phyloP scores from a whole-genome alignment of 2,888 invertebrate species.

The Balanococcus diminutus region DNA sequence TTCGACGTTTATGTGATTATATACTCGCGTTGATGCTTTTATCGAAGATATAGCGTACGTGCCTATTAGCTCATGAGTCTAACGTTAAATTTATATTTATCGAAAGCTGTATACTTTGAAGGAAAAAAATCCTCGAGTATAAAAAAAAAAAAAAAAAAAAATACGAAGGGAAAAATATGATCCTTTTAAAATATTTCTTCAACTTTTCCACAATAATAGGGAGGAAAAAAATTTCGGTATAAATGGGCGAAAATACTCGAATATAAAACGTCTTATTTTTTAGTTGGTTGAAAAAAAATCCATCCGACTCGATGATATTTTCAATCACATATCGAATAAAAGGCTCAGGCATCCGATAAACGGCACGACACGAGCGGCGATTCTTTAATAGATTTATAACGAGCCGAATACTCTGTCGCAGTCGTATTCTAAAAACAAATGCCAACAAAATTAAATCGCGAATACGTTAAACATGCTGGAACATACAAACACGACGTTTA shows the following conservation, averaged over 20 bases:
- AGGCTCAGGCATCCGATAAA: not conserved
- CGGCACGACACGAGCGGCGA: no score
- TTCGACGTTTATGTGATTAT: not conserved
- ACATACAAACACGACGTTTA: not conserved
- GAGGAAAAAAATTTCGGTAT: not conserved
- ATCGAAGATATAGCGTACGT: not conserved
- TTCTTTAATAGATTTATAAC: constrained; percentile 16
- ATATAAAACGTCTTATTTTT: not conserved
- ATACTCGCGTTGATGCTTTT: not conserved
- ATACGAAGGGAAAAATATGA: not conserved
- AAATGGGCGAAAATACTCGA: not conserved
- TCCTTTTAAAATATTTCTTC: not conserved
- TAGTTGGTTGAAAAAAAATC: not conserved
- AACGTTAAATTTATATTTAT: not conserved
- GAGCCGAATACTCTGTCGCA: not conserved
- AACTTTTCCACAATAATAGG: not conserved
- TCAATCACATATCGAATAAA: constrained; percentile 17
- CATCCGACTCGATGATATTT: not conserved
- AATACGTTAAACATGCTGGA: not conserved
- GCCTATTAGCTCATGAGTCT: not conserved
- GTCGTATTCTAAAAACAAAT: not conserved
- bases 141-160: not conserved
- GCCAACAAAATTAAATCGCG: constrained; percentile 13
- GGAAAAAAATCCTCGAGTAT: not conserved
- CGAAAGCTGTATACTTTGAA: not conserved